Percentiles rank a stretch among this genome's conserved stretches.
These are phyloP conservation scores for Papilio polyxenes DNA, from an alignment of 1,140 invertebrate species.

Conservation along the genomic window DNA sequence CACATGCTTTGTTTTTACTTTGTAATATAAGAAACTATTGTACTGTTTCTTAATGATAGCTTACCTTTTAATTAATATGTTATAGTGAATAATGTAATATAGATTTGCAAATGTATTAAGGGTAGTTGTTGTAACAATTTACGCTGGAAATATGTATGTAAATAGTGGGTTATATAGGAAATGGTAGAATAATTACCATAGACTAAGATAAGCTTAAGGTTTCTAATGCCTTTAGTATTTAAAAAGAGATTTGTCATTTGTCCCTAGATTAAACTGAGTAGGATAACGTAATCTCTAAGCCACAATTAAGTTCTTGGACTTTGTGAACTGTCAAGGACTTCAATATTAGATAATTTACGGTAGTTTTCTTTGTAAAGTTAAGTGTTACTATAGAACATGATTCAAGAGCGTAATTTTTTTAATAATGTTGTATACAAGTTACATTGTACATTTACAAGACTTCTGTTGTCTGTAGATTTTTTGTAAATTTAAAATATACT, in stretches of 20 bases:
- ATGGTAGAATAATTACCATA: neutral
- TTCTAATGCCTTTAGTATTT: neutral
- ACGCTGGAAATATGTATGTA: neutral
- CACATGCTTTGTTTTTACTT: neutral
- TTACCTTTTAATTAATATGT: neutral
- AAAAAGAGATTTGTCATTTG: conserved; percentile 6
- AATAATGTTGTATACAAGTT: no score
- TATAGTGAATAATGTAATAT: neutral
- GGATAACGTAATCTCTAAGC: neutral
- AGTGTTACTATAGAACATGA: neutral
- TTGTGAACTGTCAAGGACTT: neutral
- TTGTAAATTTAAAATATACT: no score
- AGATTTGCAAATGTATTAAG: neutral
- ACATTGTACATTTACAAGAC: no score
- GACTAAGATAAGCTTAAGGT: neutral
- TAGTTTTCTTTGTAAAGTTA: neutral
- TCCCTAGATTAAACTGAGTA: neutral
- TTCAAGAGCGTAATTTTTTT: no score
- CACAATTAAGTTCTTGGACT: neutral
- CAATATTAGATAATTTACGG: neutral
- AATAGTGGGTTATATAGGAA: neutral
- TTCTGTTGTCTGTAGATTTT: no score
- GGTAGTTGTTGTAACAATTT: neutral
- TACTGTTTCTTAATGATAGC: neutral
- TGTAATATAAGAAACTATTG: neutral